Base-by-base conservation (phyloP, 2,797 vertebrate genomes). In the Valencia hispanica region DNA sequence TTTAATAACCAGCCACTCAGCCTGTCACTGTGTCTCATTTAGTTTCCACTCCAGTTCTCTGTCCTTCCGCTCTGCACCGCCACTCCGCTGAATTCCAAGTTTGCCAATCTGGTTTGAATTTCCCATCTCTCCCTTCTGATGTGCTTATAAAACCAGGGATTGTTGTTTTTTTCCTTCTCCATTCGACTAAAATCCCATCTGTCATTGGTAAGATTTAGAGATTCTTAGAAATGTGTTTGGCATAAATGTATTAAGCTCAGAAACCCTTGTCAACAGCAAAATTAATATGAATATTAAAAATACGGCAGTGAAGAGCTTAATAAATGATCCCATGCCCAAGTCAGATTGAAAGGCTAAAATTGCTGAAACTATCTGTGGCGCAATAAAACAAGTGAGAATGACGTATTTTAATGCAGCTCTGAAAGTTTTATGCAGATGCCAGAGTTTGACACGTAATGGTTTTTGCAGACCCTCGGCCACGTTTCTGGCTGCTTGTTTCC, bases 61-160 rank as follows among this genome's bases (percentile, higher is more conserved):
- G 65, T 78, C 74, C 45, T 68, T 14, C 41, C 47, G 65, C 68
- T 72, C 51, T 12, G 27, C 41, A 80, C 39, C 20, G 43, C 9
- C 63, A 5, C 51, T 59, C 71, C 43, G 59, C 25, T 84, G 45
- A 84, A 73, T 82, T 80, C 34, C 72, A 70, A 74, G 78, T 80
- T 76, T 22, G 27, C 72, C 77, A 88, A 74, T 92, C 90, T 93
- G 93, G 83, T 92, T 92, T 87, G 68, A 84, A 87, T 94, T 90
- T 91, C 79, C 88, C 73, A 61, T 84, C 71, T 51, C 77, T 61
- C 83, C 74, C 72, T 51, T 1, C 43, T 71, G 81, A 72, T 30
- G 70, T 72, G 63, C 73, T 32, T 48, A 72, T 69, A 81, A 85
- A 87, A 86, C 68, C 55, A 39, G 32, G 74, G 57, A 79, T 70